Base-by-base conservation (phyloP, 53 echinoderm and acorn worm species). In the Holothuria leucospilota region DNA sequence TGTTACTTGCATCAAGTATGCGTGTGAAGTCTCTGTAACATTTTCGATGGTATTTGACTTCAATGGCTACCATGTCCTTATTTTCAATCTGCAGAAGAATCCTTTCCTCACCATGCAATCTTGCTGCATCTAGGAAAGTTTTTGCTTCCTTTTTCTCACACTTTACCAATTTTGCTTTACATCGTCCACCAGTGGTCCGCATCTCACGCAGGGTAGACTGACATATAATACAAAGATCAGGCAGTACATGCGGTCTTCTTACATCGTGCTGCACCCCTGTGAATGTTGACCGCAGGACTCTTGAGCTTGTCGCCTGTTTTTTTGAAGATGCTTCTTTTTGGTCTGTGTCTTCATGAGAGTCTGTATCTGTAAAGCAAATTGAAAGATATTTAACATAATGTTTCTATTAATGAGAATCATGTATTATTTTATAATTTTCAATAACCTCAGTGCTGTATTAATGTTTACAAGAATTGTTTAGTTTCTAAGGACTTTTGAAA, bases 1-100 rank as follows among this genome's bases (percentile, higher is more conserved):
- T 51, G 52, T 46, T 51, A 52, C 74, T 16, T 46, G 52, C 20
- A 46, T 26, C 65, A 65, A 21, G 65, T 28, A 65, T 65, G 28
- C 21, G 49, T 65, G 65, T 74, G 73, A 41, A 90, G 4, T 86
- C 72, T 34, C 40, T 78, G 23, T 86, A 90, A 78, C 90, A 90
- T 13, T 8, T 15, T 20, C 51, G 29, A 39, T 90, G 86, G 23
- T 90, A 86, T 65, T 74, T 87, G 20, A 86, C 68, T 59, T 91
- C 87, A n/a, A 86, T 87, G 13, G 87, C 87, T 51, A 91, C 91
- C 86, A 86, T 62, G 39, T 91, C 87, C 75, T 87, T 74, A 30
- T 78, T 81, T 26, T 63, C 58, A 51, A 91, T 91, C 30, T 82
- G 86, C 20, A 39, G 51, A 2, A 89, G 84, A 34, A 89, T 89